Base-by-base conservation (phyloP, 1,140 invertebrate genomes). In the Bombus breviceps region DNA sequence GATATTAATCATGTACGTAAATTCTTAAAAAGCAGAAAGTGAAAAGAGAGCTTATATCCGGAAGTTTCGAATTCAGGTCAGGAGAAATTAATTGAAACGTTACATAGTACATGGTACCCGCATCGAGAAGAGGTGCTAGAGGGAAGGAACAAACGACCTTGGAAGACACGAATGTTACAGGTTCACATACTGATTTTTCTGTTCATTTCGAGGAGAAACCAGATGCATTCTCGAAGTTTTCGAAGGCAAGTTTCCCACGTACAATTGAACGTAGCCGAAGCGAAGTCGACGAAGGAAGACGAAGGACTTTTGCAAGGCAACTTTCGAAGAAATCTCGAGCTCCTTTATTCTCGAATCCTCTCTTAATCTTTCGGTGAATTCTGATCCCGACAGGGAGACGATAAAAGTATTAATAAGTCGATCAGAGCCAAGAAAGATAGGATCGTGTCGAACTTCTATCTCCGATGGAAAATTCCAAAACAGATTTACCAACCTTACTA, bases 321-420 rank as follows among this genome's bases (percentile, higher is more conserved):
- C 13, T 81, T 64, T 86, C 22, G 28, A 78, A 59, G 32, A 37
- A 32, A 47, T 57, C 39, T 62, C 75, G 3, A 39, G 10, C 34
- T 69, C 22, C 22, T 57, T 22, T 77, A 25, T n/a, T 12, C 8
- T 37, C 59, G 28, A 25, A 8, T 12, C 1, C 62, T 25, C 18
- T 32, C 22, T 68, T 43, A 68, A 66, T 79, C 62, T 79, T 41
- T 4, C 62, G 6, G 13, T n/a, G 77, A 64, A 66, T 79, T 66
- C 32, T 76, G 74, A 34, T 76, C 47, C 62, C 77, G 59, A 64
- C 77, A 34, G 62, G n/a, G 6, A 28, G n/a, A 68, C 77, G 77
- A 79, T 79, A 79, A 79, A 68, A 79, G 77, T 47, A 66, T 79
- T 79, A 79, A 66, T 66, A 64, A 79, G n/a, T 79, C 25, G 69